Evolutionary conservation across 2,888 invertebrate species (phyloP).

Genomic region (Drosophila demipolita): DNA sequence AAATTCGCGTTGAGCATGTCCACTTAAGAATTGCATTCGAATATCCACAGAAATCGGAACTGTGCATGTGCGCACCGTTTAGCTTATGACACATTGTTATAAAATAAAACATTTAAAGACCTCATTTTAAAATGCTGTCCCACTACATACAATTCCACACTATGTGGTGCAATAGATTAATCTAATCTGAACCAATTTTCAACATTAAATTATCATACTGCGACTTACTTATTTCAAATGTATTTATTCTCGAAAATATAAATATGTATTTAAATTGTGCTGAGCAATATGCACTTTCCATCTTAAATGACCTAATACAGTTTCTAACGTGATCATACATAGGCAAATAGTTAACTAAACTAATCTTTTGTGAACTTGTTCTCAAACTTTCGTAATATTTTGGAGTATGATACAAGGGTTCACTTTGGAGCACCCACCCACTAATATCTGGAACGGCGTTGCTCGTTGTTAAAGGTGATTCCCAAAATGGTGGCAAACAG

Average conservation of each 20-base stretch:
- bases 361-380: slow-evolving; percentile 18
- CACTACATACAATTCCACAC: neutral
- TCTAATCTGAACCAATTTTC: neutral
- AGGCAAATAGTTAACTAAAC: slow-evolving; percentile 6
- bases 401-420: neutral
- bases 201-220: neutral
- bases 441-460: slow-evolving; percentile 89
- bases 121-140: neutral
- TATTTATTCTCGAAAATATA: neutral
- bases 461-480: slow-evolving; percentile 93
- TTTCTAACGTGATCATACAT: neutral
- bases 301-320: neutral
- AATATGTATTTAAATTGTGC: neutral
- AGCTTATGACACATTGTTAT: slow-evolving; percentile 50
- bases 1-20: slow-evolving; percentile 53
- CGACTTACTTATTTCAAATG: neutral
- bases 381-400: neutral
- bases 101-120: slow-evolving; percentile 7
- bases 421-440: neutral
- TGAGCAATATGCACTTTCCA: neutral
- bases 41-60: slow-evolving; percentile 54
- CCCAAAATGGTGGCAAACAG: slow-evolving; percentile 94
- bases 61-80: slow-evolving; percentile 52
- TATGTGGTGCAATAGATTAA: neutral
- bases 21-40: slow-evolving; percentile 64